phyloP scores from a whole-genome alignment of 1,140 invertebrate species.

The Atta texana region DNA sequence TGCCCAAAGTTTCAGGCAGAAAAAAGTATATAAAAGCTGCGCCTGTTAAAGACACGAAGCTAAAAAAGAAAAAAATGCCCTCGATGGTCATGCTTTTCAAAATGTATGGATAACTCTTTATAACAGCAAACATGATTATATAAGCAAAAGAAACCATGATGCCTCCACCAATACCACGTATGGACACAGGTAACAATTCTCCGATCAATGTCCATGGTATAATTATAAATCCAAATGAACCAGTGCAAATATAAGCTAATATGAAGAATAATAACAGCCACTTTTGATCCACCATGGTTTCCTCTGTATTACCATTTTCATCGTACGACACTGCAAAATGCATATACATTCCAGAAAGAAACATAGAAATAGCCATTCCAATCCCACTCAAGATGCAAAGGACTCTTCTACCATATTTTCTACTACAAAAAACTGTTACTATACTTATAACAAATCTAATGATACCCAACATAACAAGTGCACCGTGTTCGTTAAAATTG shows the following conservation, averaged over 20 bases:
- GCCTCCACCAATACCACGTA: constrained; percentile 87
- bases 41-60: constrained; percentile 1
- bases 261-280: constrained; percentile 42
- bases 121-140: constrained; percentile 42
- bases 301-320: constrained; percentile 65
- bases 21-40: constrained; percentile 47
- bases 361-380: constrained; percentile 87
- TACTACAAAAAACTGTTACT: constrained; percentile 85
- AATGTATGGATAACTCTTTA: constrained; percentile 43
- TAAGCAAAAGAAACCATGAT: constrained; percentile 75
- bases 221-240: constrained; percentile 87
- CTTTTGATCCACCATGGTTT: constrained; percentile 21
- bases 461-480: constrained; percentile 31
- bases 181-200: constrained; percentile 87
- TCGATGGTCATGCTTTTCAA: constrained; percentile 28
- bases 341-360: constrained; percentile 86
- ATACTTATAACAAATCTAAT: constrained; percentile 78
- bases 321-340: constrained; percentile 82
- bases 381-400: constrained; percentile 86
- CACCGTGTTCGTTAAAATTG: constrained; percentile 29
- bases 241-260: constrained; percentile 85
- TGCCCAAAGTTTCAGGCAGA: constrained; percentile 41
- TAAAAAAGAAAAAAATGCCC: constrained; percentile 48
- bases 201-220: constrained; percentile 90
- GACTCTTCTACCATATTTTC: constrained; percentile 86